Evolutionary conservation across 2,113 vertebrate species (phyloP), one percentile per base, ranked within the genome.

Genomic region (Phaethornis superciliosus): DNA sequence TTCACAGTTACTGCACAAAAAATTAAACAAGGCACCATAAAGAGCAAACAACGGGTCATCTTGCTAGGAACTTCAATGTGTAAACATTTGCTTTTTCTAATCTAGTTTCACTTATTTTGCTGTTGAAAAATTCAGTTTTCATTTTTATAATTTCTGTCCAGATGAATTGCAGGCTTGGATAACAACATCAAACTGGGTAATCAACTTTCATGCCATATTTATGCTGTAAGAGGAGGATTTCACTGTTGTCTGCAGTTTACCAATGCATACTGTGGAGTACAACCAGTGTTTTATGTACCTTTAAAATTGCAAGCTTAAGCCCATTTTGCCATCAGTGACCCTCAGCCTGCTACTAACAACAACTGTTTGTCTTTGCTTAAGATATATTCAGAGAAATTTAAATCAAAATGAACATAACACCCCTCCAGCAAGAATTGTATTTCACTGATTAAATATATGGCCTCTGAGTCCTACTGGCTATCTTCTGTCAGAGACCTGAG

Each of bases 131-230:
- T 20, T 59, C 86, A 30, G 72, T 93, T 97, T 94, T 94, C 62
- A 69, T 94, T 96, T 93, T 92, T 92, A 72, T 95, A 83, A 93
- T 96, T 95, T 94, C 72, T 93, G 87, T 87, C 92, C 93, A 97
- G 97, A 97, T 95, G 96, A 95, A 97, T 94, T 84, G 79, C 96
- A 96, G 93, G 89, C 92, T 96, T 96, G 44, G 95, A 95, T 96
- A 97, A 94, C 95, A 96, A 96, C 93, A 96, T 96, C 92, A 97
- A 97, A 96, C 93, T 94, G 95, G 94, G 97, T 96, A 97, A 98
- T 97, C 96, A 97, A 97, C 95, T 96, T 97, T 96, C 96, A 97
- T 97, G 88, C 92, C 86, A 63, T 95, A 96, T 98, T 98, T 97
- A 97, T 96, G 95, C 79, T 93, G 76, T 96, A 97, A 96, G 59